Conservation (phyloP, 2,113 vertebrate species). For the Hemicordylus capensis region DNA sequence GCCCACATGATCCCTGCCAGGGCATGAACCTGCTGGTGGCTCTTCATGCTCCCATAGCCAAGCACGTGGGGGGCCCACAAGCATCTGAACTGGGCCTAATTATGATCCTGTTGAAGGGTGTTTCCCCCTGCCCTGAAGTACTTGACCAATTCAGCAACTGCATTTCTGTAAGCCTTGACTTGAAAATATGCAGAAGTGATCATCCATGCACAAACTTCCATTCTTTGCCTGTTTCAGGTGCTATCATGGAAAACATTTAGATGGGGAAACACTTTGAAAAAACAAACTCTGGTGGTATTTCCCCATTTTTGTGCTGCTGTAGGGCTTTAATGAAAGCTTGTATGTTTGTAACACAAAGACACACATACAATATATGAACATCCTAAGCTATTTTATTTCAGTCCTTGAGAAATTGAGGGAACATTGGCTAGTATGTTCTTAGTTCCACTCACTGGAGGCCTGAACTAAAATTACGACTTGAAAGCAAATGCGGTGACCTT, state of each 20-base stretch:
- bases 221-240: neutral
- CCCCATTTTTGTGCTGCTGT: neutral
- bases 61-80: neutral
- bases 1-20: neutral
- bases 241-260: neutral
- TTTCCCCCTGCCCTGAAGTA: neutral
- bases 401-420: conserved; percentile 62
- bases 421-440: conserved; percentile 60
- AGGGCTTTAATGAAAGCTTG: conserved; percentile 13
- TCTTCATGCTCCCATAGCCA: neutral
- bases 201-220: neutral
- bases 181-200: neutral
- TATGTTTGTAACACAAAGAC: conserved; percentile 11
- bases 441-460: conserved; percentile 62
- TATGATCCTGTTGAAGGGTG: neutral
- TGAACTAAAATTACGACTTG: conserved; percentile 69
- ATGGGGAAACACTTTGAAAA: neutral
- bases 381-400: conserved; percentile 63
- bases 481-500: conserved; percentile 85
- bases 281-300: neutral
- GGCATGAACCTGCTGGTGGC: neutral
- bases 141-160: neutral
- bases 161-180: neutral
- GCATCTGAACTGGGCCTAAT: neutral
- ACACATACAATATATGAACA: conserved; percentile 8